Evolutionary conservation across 1,140 invertebrate species (phyloP).

Genomic region (Caenorhabditis briggsae): DNA sequence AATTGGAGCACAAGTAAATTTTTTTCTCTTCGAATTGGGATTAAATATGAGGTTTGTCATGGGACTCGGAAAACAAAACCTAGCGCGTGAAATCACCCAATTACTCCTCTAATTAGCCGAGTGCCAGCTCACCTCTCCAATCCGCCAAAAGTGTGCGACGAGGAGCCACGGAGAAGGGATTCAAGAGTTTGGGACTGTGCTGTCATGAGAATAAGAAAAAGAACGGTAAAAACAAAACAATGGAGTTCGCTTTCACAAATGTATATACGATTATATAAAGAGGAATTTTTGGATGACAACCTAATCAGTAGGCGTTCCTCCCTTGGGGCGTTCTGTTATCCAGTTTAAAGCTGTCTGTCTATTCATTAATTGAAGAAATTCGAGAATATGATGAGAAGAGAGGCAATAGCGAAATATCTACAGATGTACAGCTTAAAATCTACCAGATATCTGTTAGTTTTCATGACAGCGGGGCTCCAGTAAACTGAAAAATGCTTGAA

Average conservation of each 20-base stretch:
- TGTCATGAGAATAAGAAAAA: not conserved
- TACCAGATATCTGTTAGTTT: no score
- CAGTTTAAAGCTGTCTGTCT: no score
- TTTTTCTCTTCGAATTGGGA: no score
- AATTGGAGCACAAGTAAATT: no score
- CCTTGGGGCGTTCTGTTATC: not conserved
- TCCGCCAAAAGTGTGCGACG: not conserved
- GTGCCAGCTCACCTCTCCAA: not conserved
- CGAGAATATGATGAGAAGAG: not conserved
- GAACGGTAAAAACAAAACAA: not conserved
- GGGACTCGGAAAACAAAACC: no score
- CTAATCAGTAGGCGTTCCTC: not conserved
- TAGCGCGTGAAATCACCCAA: no score
- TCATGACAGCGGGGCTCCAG: no score
- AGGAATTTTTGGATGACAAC: not conserved
- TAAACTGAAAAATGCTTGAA: no score
- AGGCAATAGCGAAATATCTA: not conserved
- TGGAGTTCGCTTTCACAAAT: not conserved
- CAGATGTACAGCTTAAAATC: no score
- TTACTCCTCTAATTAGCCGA: no score
- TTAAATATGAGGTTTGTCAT: no score
- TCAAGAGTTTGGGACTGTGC: constrained; percentile 6
- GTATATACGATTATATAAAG: not conserved
- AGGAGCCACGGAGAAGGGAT: not conserved
- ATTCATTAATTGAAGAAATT: constrained; percentile 7